Evolutionary conservation across 1,140 invertebrate species (phyloP).

Genomic region (Branchinecta lynchi): DNA sequence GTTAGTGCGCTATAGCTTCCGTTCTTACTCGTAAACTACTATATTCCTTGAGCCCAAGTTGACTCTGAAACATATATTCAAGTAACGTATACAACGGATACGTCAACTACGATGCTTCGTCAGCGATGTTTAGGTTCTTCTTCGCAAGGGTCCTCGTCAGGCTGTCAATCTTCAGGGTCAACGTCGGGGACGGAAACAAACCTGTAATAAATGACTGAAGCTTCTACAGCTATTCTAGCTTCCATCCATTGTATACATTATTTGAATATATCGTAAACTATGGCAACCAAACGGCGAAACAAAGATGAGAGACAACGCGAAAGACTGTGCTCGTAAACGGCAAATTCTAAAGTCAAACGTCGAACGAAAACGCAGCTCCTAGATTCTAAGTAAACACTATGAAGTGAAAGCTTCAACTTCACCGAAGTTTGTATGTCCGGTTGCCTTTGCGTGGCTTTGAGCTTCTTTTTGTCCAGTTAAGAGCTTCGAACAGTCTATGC

Average conservation of each 20-base stretch:
- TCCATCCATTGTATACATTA: too few species aligned
- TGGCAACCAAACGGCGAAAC: background rate
- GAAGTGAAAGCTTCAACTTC: conserved; percentile 35
- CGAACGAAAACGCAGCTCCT: background rate
- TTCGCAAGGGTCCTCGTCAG: too few species aligned
- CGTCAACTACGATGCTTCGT: too few species aligned
- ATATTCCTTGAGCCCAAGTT: too few species aligned
- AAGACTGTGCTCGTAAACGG: background rate
- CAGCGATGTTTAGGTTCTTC: too few species aligned
- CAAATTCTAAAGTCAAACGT: background rate
- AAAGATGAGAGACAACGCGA: background rate
- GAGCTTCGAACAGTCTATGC: conserved; percentile 53
- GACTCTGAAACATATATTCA: too few species aligned
- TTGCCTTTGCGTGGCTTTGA: conserved; percentile 62
- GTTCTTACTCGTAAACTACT: too few species aligned
- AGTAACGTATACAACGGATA: too few species aligned
- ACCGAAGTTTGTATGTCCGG: conserved; percentile 72
- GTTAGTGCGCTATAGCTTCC: background rate
- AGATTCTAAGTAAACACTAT: background rate
- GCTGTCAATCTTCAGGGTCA: too few species aligned
- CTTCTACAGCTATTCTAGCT: too few species aligned
- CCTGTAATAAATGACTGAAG: too few species aligned
- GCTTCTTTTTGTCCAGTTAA: conserved; percentile 62
- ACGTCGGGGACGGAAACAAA: too few species aligned
- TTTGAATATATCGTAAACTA: background rate